A percentile compares a stretch with the other conserved stretches of the same genome.
Conservation (phyloP, 2,113 vertebrate species). For the Rhipidura dahli region DNA sequence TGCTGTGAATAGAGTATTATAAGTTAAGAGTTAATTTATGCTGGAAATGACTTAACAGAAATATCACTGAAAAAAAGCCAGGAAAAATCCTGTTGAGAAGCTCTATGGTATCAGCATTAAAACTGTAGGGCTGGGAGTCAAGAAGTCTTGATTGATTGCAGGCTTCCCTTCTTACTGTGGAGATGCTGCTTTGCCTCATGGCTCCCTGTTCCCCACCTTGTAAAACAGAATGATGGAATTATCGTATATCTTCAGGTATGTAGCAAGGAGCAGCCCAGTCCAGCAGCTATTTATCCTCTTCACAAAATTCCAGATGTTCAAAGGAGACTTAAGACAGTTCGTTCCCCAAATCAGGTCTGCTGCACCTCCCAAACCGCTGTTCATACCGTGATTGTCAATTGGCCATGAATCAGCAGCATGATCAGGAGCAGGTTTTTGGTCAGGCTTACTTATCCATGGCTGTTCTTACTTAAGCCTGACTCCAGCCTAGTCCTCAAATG, state of each 20-base stretch:
- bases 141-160: neutral
- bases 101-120: neutral
- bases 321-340: neutral
- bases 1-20: neutral
- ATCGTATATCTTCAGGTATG: neutral
- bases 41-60: neutral
- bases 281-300: neutral
- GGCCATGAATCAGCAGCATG: neutral
- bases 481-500: neutral
- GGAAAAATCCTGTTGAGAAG: neutral
- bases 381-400: neutral
- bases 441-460: neutral
- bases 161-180: neutral
- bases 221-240: neutral
- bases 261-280: neutral
- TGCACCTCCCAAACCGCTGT: neutral
- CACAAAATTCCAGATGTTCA: neutral
- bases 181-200: neutral
- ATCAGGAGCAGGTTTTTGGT: neutral
- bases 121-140: neutral
- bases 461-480: neutral
- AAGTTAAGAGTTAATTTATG: neutral
- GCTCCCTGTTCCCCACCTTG: neutral
- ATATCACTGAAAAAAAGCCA: neutral
- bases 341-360: neutral